Base-by-base conservation (phyloP, 1,140 invertebrate species). In the Brachionus plicatilis region DNA sequence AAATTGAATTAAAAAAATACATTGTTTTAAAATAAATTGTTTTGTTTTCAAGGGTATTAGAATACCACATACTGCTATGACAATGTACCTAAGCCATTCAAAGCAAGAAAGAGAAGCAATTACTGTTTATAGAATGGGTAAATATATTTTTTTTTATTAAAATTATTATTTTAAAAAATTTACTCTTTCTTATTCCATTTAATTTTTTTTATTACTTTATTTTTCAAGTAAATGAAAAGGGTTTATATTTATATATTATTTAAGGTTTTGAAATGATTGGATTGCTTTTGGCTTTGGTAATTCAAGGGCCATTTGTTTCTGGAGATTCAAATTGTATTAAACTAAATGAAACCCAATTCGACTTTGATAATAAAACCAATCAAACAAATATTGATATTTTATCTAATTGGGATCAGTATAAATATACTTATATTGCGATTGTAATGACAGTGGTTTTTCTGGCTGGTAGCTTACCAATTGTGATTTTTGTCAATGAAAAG, bases 1-100 rank as follows among this genome's bases (percentile, higher is more conserved):
- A 70, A 70, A 65, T 65, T 9, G 7, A 65, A 24, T 2, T n/a
- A 2, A 47, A 4, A 47, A 4, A 45, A 45, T 45, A 8, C 0
- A 47, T 47, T 47, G 2, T 5, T 3, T 65, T 65, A 24, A 7
- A 65, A 27, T 2, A 27, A 65, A 24, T 11, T 65, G 27, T 17
- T n/a, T 12, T 80, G 0, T 56, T 80, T 65, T 53, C 29, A 79
- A 80, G 78, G 79, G 79, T 29, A 47, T 37, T 12, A 43, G 82
- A 33, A 84, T 84, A 70, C 82, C 82, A 29, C 82, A 84, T 75
- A 84, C 82, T 8, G 29, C 82, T 24, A 70, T 84, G 66, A 84
- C 60, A 3, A 72, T 84, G 60, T 84, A 70, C 9, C 9, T 84
- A 14, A 70, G 60, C 12, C 41, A 84, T 50, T 70, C 60, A 12